Conservation (phyloP, 2,797 vertebrate species). For the Liasis olivaceus region DNA sequence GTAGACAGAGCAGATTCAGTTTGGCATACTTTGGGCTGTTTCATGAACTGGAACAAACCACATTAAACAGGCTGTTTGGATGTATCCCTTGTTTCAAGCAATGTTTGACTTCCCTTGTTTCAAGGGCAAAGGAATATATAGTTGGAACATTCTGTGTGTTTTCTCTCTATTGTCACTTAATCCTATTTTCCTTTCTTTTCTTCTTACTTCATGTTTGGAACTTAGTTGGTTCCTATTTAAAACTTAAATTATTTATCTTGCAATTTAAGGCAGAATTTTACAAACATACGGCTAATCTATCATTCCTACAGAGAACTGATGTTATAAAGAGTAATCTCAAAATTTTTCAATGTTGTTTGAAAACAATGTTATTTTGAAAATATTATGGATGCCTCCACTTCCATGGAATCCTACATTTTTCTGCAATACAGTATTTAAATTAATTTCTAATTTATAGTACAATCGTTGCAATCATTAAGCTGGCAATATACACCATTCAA, state of each 20-base stretch:
- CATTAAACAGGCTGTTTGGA: background rate
- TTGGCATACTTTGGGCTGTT: background rate
- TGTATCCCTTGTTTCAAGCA: background rate
- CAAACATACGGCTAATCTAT: background rate
- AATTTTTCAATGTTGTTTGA: background rate
- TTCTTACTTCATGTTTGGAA: background rate
- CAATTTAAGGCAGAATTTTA: background rate
- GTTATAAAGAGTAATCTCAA: background rate
- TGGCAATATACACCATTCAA: background rate
- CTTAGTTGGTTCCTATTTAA: background rate
- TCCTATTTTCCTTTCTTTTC: background rate
- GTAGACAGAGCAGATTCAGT: background rate
- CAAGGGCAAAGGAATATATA: background rate
- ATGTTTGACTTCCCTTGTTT: background rate
- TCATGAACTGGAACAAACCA: background rate
- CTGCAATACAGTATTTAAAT: background rate
- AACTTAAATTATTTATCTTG: background rate
- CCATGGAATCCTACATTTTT: background rate
- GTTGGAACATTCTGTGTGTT: background rate
- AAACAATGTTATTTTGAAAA: background rate
- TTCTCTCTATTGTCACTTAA: background rate
- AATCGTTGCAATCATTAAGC: background rate
- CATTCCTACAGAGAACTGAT: background rate
- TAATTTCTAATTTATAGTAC: background rate
- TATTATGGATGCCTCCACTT: background rate